These are phyloP conservation scores for Caradrina clavipalpis DNA, from an alignment of 2,888 invertebrate species.

Conservation along the genomic window DNA sequence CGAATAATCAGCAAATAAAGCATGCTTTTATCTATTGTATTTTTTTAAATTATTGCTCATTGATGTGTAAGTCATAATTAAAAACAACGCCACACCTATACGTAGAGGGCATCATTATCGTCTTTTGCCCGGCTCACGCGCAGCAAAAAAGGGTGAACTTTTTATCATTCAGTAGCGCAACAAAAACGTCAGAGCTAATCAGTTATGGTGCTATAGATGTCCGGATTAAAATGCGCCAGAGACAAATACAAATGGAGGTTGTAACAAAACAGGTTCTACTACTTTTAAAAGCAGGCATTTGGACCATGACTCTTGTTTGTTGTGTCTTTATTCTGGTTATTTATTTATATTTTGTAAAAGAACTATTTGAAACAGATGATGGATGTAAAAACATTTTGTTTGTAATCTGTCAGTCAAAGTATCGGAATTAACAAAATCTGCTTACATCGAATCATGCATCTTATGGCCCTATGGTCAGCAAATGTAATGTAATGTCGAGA, in stretches of 20 bases:
- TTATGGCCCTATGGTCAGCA: too few relatives aligned
- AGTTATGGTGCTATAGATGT: constrained; percentile 26
- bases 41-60: constrained; percentile 8
- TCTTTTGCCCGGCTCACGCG: not conserved
- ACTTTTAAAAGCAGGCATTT: constrained; percentile 23
- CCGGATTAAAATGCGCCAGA: constrained; percentile 53
- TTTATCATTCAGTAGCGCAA: constrained; percentile 8
- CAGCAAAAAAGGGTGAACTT: constrained; percentile 9
- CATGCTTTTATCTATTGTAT: constrained; percentile 13
- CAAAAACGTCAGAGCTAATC: constrained; percentile 26
- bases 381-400: not conserved
- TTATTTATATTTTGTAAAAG: too few relatives aligned
- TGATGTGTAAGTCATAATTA: constrained; percentile 8
- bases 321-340: too few relatives aligned
- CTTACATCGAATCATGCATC: not conserved
- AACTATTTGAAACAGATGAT: too few relatives aligned
- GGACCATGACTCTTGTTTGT: constrained; percentile 46
- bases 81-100: constrained; percentile 2
- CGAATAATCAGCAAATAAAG: constrained; percentile 19
- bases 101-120: not conserved
- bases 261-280: constrained; percentile 55
- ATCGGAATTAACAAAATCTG: too few relatives aligned
- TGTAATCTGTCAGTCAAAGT: not conserved
- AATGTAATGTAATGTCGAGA: too few relatives aligned
- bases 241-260: constrained; percentile 47